Conservation (phyloP, 2,113 vertebrate species). For the Nestor notabilis region DNA sequence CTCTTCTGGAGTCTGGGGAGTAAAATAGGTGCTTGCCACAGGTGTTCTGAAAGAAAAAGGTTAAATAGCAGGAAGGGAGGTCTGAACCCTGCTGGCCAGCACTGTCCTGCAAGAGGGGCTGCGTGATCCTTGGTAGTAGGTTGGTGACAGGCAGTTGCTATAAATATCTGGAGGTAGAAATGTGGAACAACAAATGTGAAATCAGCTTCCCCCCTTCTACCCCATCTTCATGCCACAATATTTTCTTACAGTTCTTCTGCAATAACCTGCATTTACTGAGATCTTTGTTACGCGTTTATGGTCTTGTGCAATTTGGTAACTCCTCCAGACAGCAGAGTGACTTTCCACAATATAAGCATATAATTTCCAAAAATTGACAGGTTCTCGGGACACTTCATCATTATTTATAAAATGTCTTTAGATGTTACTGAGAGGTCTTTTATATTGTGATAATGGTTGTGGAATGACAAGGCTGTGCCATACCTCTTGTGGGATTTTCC, state of each 20-base stretch:
- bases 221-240: not conserved
- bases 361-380: not conserved
- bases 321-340: not conserved
- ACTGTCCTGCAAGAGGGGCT: not conserved
- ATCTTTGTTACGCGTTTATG: not conserved
- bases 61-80: not conserved
- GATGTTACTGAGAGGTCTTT: not conserved
- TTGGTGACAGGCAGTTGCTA: not conserved
- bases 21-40: not conserved
- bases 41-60: not conserved
- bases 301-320: not conserved
- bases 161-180: not conserved
- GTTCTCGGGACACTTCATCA: not conserved
- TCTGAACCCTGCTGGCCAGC: not conserved
- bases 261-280: not conserved
- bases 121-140: rapidly evolving
- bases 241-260: not conserved
- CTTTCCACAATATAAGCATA: not conserved
- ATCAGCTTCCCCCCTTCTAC: not conserved
- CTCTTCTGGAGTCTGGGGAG: not conserved
- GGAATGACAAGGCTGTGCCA: rapidly evolving
- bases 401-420: constrained; percentile 10
- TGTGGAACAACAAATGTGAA: not conserved
- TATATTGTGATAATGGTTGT: not conserved
- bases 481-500: not conserved